Base-by-base conservation (phyloP, 2,797 vertebrate genomes). In the Eptatretus atami region DNA sequence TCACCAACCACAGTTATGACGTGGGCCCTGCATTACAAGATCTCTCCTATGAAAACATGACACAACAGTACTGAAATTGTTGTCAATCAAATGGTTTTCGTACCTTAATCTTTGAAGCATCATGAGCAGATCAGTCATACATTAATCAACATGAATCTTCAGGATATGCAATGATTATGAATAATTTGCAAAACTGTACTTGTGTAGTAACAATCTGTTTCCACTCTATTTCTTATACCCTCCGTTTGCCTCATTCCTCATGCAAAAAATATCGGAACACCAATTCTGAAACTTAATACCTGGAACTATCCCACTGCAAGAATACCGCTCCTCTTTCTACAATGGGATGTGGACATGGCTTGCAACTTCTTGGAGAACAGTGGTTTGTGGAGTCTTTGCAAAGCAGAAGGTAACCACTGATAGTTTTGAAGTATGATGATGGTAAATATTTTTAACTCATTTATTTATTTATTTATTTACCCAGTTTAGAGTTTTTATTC, bases 281-380 rank as follows among this genome's bases (percentile, higher is more conserved):
- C 53, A 14, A 2, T 10, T 61, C 10, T 52, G 11, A 24, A 12
- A 53, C 24, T 53, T 25, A 54, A n/a, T 63, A 15, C 31, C n/a
- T n/a, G 57, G 53, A 52, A 3, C 44, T 25, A 44, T 13, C 54
- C 24, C 60, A 11, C n/a, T 52, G 24, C 69, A 85, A 82, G 81
- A 80, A 72, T 83, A 84, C 69, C 77, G 79, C 8, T 74, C 95
- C 68, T 73, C 95, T 65, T 75, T 98, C 1, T 98, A 94, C 66
- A 98, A 98, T 0, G 90, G 90, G 90, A 98, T 0, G 81, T 93
- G 0, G 90, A 98, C 72, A 95, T 98, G 90, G 90, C 87, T 67
- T 98, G 88, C 68, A 98, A 94, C 72, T 98, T 93, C 75, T 72
- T 95, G 1, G 90, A 3, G 86, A 93, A 0, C 81, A 98, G 73